Evolutionary conservation across 2,888 invertebrate species (phyloP), one percentile per base, ranked within the genome.

Genomic region (Plusia festucae): DNA sequence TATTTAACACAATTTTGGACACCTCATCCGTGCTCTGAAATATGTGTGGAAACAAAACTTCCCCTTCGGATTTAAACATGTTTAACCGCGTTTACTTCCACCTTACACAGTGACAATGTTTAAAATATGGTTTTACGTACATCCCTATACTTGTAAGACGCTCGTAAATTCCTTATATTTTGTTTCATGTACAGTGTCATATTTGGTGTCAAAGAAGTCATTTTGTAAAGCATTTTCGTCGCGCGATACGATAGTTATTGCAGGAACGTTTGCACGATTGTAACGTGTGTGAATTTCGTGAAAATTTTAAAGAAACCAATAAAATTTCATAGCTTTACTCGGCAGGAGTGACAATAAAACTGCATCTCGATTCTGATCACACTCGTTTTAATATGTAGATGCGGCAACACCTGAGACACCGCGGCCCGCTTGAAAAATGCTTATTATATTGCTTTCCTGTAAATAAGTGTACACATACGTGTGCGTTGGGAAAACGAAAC

Each of bases 351-450:
- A 93, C 92, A 93, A 93, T 94, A 94, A 94, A 94, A 93, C 87
- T 94, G 93, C 94, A 93, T 93, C 90, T 90, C 93, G 89, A 93
- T 94, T 93, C 94, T 89, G 92, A 93, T 93, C 93, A 93, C 93
- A 93, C 88, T 86, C 91, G 88, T 90, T 91, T 88, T 92, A 87
- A 93, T 94, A 93, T 93, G 93, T 92, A 90, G 89, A 91, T 89
- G 87, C 86, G 89, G 83, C 85, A 86, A 84, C 94, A 94, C 93
- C 94, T 94, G 94, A 87, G 93, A 87, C 93, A 81, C 83, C 83
- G 84, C 80, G 82, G 84, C 82, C 83, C 86, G 82, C 83, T 86
- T 89, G 89, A 91, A 89, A 93, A 90, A 92, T 91, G 86, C 89
- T 93, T 92, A 92, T 91, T 89, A 92, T 91, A 92, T 91, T 91